Base-by-base conservation (phyloP, 2,888 invertebrate genomes). In the Hirtodrosophila duncani region DNA sequence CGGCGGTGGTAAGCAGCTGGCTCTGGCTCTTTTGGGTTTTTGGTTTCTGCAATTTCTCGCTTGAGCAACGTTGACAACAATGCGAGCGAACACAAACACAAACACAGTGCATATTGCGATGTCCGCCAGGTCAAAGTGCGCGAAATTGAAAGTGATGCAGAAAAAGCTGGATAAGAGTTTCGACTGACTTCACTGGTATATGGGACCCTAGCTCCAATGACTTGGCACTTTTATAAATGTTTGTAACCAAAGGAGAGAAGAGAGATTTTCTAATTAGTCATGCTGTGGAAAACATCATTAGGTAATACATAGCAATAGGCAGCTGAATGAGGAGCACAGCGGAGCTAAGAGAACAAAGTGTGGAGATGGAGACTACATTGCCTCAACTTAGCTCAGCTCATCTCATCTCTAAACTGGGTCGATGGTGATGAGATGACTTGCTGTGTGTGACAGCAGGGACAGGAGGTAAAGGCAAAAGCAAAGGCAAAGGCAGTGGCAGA, bases 131-230 rank as follows among this genome's bases (percentile, higher is more conserved):
- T 57, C 69, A 74, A 62, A 72, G 65, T 79, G 74, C 75, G 62
- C 53, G 51, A 78, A 81, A 75, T 59, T 48, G 71, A 81, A 66
- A 81, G 71, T 79, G 67, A 79, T 36, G 31, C 55, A 29, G 13
- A 10, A 21, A 38, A 36, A 53, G 56, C 59, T 53, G 58, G 63
- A 53, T 10, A 11, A 16, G 8, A 8, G 3, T 4, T n/a, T n/a
- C n/a, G n/a, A n/a, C n/a, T n/a, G n/a, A n/a, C n/a, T n/a, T n/a
- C 57, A 57, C 41, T 3, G 17, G 14, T 7, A 7, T 14, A 23
- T 23, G n/a, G 36, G 21, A 30, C 17, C 20, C 10, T 11, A 18
- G 21, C 10, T n/a, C 18, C 30, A 42, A 45, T 74, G 72, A 74
- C 57, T 60, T 38, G 71, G 55, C 72, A 81, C 53, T 81, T 62